These are phyloP conservation scores for Sarcoramphus papa DNA, from an alignment of 2,797 vertebrate species.

Conservation along the genomic window DNA sequence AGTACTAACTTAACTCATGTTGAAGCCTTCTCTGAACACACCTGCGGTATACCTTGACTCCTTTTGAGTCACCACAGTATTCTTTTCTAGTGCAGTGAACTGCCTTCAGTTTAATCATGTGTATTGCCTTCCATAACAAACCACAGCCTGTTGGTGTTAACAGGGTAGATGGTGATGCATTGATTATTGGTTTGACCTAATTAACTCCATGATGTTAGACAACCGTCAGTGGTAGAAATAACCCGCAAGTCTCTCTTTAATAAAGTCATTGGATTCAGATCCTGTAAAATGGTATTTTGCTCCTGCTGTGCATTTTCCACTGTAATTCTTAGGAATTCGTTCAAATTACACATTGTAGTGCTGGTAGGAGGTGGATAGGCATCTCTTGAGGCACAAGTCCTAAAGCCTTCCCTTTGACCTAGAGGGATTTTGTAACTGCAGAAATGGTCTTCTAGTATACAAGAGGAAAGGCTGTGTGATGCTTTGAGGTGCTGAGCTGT, in stretches of 20 bases:
- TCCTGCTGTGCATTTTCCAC: neutral
- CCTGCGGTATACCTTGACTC: neutral
- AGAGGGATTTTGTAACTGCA: neutral
- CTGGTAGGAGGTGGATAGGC: neutral
- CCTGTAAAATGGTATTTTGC: neutral
- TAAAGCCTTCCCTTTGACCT: neutral
- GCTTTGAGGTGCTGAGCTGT: neutral
- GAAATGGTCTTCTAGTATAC: neutral
- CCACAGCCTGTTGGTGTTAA: neutral
- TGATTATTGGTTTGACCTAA: conserved; percentile 52
- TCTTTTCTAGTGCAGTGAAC: neutral
- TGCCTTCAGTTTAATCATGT: neutral
- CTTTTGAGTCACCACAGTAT: neutral
- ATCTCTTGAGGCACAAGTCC: neutral
- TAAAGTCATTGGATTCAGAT: neutral
- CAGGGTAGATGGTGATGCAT: neutral
- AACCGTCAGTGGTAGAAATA: neutral
- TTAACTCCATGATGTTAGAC: conserved; percentile 14
- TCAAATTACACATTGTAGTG: neutral
- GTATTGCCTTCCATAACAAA: neutral
- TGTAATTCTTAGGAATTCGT: neutral
- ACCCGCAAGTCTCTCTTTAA: neutral
- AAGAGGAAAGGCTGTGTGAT: neutral
- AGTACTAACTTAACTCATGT: neutral
- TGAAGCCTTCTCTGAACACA: neutral